These are phyloP conservation scores for Tigriopus californicus DNA, from an alignment of 2,888 invertebrate species.

Conservation along the genomic window DNA sequence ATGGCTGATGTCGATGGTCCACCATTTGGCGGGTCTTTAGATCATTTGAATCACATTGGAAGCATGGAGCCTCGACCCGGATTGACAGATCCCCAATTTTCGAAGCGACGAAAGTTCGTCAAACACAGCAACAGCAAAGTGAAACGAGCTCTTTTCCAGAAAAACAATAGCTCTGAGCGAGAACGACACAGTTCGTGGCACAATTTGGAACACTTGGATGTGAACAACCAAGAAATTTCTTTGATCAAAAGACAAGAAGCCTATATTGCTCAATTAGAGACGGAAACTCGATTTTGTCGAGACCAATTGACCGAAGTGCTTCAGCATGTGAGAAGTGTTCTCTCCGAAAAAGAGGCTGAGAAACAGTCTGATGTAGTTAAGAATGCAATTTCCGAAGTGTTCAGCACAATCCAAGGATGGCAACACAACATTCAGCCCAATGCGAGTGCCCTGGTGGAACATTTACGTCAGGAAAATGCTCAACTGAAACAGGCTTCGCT, in stretches of 20 bases:
- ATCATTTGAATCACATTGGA: too few relatives aligned
- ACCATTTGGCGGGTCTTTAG: too few relatives aligned
- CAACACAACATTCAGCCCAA: not conserved
- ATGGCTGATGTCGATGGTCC: too few relatives aligned
- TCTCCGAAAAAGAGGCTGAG: not conserved
- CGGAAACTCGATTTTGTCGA: not conserved
- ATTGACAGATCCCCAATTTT: too few relatives aligned
- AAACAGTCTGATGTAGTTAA: not conserved
- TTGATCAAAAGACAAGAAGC: not conserved
- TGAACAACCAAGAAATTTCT: not conserved
- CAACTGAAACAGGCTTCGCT: not conserved
- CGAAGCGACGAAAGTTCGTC: too few relatives aligned
- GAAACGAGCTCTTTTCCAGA: too few relatives aligned
- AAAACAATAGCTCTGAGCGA: too few relatives aligned
- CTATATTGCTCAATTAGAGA: slow-evolving; percentile 5
- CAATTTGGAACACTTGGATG: not conserved
- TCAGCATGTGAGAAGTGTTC: not conserved
- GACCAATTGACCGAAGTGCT: not conserved
- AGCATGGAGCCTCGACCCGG: too few relatives aligned
- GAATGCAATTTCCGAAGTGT: too few relatives aligned
- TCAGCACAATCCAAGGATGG: too few relatives aligned
- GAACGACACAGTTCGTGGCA: not conserved
- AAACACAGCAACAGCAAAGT: too few relatives aligned
- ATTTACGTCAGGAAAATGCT: not conserved
- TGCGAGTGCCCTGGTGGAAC: not conserved